Conservation (phyloP, 2,888 invertebrate genomes). For the Sussaba pulchella region DNA sequence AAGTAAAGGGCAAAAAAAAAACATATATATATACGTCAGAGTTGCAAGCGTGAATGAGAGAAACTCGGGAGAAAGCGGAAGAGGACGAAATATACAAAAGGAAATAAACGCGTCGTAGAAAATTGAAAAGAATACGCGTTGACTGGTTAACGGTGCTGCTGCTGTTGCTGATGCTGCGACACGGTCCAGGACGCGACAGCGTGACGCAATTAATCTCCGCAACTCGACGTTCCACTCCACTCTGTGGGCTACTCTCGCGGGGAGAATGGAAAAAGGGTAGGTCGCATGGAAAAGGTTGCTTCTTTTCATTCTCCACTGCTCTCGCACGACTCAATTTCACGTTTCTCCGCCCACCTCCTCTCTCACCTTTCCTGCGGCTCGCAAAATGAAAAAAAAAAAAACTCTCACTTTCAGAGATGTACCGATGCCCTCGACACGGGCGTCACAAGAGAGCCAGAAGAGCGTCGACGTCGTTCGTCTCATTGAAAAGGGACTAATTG, state of each 20-base stretch:
- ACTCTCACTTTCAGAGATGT: slow-evolving; percentile 36
- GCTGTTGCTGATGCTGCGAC: no score
- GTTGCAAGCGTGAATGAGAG: slow-evolving; percentile 26
- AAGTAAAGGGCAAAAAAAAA: slow-evolving; percentile 30
- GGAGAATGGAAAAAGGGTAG: slow-evolving; percentile 51
- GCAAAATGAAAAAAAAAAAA: slow-evolving; percentile 51
- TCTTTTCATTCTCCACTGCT: slow-evolving; percentile 39
- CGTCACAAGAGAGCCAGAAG: slow-evolving; percentile 46
- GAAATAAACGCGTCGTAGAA: slow-evolving; percentile 35
- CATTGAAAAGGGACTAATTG: slow-evolving; percentile 70
- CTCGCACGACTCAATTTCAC: slow-evolving; percentile 66
- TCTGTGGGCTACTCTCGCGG: slow-evolving; percentile 17
- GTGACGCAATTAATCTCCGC: slow-evolving; percentile 70
- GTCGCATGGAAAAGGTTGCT: slow-evolving; percentile 63
- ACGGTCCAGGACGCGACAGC: slow-evolving; percentile 52
- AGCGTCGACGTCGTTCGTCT: slow-evolving; percentile 40
- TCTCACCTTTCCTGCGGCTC: slow-evolving; percentile 53
- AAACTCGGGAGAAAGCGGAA: slow-evolving; percentile 38
- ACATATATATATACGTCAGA: slow-evolving; percentile 20
- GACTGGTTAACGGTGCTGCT: slow-evolving; percentile 40
- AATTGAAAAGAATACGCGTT: slow-evolving; percentile 21
- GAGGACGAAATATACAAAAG: slow-evolving; percentile 22
- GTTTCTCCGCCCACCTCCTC: slow-evolving; percentile 45
- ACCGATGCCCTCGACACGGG: slow-evolving; percentile 50
- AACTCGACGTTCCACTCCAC: slow-evolving; percentile 54